Evolutionary conservation across 2,797 vertebrate species (phyloP), one percentile per base, ranked within the genome.

Genomic region (Helostoma temminkii): DNA sequence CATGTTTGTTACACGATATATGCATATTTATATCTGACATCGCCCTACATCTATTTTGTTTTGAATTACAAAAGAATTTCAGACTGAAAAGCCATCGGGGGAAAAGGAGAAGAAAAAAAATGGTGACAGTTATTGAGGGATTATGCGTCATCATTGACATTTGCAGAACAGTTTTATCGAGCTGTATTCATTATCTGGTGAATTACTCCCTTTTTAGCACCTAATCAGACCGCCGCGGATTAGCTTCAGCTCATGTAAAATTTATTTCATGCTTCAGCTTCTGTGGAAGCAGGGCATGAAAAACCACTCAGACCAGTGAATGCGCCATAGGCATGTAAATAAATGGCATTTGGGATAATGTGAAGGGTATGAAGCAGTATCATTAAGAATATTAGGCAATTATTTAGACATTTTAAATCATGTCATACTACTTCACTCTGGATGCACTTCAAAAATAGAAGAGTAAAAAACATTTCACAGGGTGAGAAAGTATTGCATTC

Each of bases 151-250:
- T 89, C 81, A 60, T 66, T 92, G 91, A 91, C 91, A 92, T 93
- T 93, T 90, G 62, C 88, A 66, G 82, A 90, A 82, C 77, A 77
- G 83, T 92, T 92, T 82, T 89, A 87, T 90, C 28, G 55, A 89
- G 84, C 83, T 57, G 69, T 80, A 82, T 88, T 92, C 89, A 91
- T 94, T 93, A 91, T 90, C 66, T 78, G 82, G 74, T 79, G 84
- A 94, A 92, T 93, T 88, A 90, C 69, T 87, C 85, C 74, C 71
- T 81, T 91, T 93, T 93, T 89, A 92, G 91, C 80, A 88, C 76
- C 87, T 90, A 91, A 93, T 93, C 88, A 93, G 85, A 69, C 82
- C 10, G 59, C 68, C 2, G 47, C 14, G 41, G 87, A 91, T 93
- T 91, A 90, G 85, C 75, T 81, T 84, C 76, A 69, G 78, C 84